These are phyloP conservation scores for Metaphire vulgaris DNA, from an alignment of 1,140 invertebrate genomes.

Conservation along the genomic window DNA sequence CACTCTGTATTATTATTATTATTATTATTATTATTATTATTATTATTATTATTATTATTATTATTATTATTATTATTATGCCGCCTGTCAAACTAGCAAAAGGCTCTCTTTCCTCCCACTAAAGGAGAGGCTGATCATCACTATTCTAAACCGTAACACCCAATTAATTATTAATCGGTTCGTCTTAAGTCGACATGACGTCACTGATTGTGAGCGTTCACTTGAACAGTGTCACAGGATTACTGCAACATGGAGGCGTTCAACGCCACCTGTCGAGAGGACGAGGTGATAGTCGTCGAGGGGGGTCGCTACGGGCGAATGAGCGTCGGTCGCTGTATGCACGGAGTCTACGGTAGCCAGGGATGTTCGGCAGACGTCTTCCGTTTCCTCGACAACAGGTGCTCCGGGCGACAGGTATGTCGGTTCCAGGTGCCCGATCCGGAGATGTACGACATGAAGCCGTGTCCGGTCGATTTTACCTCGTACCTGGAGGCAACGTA, in stretches of 20 bases:
- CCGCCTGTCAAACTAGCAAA: too few species aligned
- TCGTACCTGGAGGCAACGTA: slow-evolving; percentile 24
- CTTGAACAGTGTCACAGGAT: slow-evolving; percentile 16
- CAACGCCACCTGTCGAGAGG: slow-evolving; percentile 20
- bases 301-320: slow-evolving; percentile 25
- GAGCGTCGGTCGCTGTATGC: slow-evolving; percentile 27
- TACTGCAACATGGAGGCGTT: slow-evolving; percentile 29
- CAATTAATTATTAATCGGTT: too few species aligned
- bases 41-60: too few species aligned
- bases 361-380: slow-evolving; percentile 26
- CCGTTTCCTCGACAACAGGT: slow-evolving; percentile 16
- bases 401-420: slow-evolving; percentile 24
- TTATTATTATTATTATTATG: too few species aligned
- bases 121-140: too few species aligned
- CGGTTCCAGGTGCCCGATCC: slow-evolving; percentile 22
- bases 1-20: too few species aligned
- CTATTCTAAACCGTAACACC: too few species aligned
- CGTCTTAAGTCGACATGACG: too few species aligned
- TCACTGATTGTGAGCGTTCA: too few species aligned
- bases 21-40: too few species aligned
- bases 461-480: slow-evolving; percentile 27
- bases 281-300: slow-evolving; percentile 12
- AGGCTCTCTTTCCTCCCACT: too few species aligned
- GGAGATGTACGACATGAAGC: slow-evolving; percentile 10
- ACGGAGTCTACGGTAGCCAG: slow-evolving; percentile 21